A percentile compares a stretch with the other conserved stretches of the same genome.
Evolutionary conservation across 2,797 vertebrate species (phyloP).

Genomic region (Apogon hyalosoma): DNA sequence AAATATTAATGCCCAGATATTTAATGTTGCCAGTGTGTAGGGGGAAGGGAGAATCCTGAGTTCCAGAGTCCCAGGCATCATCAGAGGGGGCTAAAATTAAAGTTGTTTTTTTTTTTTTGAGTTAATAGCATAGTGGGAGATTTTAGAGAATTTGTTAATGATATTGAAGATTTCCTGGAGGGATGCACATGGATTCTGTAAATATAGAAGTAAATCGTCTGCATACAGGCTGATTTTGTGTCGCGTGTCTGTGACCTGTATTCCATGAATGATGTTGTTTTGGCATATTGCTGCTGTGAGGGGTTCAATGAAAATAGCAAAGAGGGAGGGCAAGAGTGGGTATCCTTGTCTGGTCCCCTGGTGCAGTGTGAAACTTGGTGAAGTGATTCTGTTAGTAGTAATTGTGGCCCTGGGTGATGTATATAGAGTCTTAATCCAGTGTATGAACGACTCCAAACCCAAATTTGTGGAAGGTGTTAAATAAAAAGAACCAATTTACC

Average conservation of each 20-base stretch:
- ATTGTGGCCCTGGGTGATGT: background rate
- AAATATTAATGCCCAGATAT: too few relatives aligned
- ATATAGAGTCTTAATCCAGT: conserved; percentile 12
- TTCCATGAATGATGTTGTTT: conserved; percentile 1
- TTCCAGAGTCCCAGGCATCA: too few relatives aligned
- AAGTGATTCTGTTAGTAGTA: background rate
- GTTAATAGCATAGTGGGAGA: too few relatives aligned
- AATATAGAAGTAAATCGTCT: conserved; percentile 14
- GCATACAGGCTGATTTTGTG: conserved; percentile 8
- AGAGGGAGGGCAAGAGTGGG: background rate
- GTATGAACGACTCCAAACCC: conserved; percentile 12
- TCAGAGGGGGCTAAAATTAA: too few relatives aligned
- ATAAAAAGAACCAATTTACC: conserved; percentile 6
- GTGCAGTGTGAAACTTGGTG: conserved; percentile 15
- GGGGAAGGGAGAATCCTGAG: too few relatives aligned
- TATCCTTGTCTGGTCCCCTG: conserved; percentile 5
- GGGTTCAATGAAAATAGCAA: conserved; percentile 2
- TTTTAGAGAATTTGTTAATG: background rate
- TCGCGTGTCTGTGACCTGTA: background rate
- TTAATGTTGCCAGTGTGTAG: too few relatives aligned
- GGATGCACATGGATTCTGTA: background rate
- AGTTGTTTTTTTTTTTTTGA: too few relatives aligned
- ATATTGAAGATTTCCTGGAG: background rate
- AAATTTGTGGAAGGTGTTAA: background rate
- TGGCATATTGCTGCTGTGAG: background rate